Evolutionary conservation across 2,888 invertebrate species (phyloP), one percentile per base, ranked within the genome.

Genomic region (Harpalus rubripes): DNA sequence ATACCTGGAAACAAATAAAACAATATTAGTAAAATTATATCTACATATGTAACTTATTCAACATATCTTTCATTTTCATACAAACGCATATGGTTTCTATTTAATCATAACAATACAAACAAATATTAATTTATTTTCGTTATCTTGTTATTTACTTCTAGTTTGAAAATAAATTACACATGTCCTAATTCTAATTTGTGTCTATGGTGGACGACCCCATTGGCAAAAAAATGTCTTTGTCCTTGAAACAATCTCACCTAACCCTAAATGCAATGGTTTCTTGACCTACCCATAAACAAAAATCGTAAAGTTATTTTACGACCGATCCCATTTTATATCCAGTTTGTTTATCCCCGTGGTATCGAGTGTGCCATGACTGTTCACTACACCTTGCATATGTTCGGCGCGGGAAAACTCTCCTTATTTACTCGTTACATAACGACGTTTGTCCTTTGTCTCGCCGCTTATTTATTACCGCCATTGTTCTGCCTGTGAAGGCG

Each of bases 401-500:
- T 68, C 16, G 63, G n/a, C 63, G 26, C 68, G 68, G 32, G 32
- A 68, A 39, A 68, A 68, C 68, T 39, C 32, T 68, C 68, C 39
- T 39, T 68, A 68, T 39, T 39, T n/a, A 68, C 68, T 68, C 68
- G 68, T 68, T 68, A 68, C 68, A 41, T 68, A 68, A 68, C 72
- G 44, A 74, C 72, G 72, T 2, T 74, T 74, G 16, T 74, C 12
- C 72, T 16, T 74, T 74, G 72, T 74, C 26, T 52, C 32, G 16
- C 16, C 72, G 72, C 41, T 74, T 41, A 44, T 74, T 74, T 74
- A 74, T 44, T 10, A 10, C 72, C 15, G 44, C 72, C 16, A 74
- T 74, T 74, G 72, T 74, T 74, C 72, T 18, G 12, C 15, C 52
- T 74, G 72, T 44, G 72, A 74, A 74, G 72, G 72, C 44, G 72